phyloP scores from a whole-genome alignment of 2,113 vertebrate species.

The Gila orcuttii region DNA sequence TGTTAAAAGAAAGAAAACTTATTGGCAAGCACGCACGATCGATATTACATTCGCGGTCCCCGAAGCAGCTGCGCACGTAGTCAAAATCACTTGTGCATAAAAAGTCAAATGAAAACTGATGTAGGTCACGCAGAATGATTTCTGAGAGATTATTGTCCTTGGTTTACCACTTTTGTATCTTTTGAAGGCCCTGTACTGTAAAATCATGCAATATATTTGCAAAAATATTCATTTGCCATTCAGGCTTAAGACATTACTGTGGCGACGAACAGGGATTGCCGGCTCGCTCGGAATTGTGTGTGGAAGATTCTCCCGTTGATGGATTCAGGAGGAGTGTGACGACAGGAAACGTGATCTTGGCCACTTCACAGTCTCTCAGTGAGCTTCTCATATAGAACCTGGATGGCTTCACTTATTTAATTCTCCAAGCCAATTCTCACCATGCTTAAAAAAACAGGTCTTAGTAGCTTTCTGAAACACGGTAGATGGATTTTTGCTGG shows the following conservation, averaged over 20 bases:
- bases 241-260: conserved; percentile 69
- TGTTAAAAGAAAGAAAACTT: conserved; percentile 51
- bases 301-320: conserved; percentile 59
- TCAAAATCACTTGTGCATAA: conserved; percentile 62
- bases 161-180: conserved; percentile 59
- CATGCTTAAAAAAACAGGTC: neutral
- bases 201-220: conserved; percentile 78
- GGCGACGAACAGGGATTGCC: conserved; percentile 68
- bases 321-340: conserved; percentile 43
- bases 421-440: neutral
- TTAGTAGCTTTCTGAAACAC: neutral
- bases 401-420: neutral
- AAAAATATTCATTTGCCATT: conserved; percentile 75
- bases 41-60: conserved; percentile 49
- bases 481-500: neutral
- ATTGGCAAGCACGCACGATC: conserved; percentile 37
- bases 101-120: conserved; percentile 65
- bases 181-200: conserved; percentile 69
- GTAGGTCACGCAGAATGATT: conserved; percentile 54
- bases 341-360: conserved; percentile 61
- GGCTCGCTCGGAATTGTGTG: conserved; percentile 65
- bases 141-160: conserved; percentile 62
- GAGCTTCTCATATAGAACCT: neutral
- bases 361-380: conserved; percentile 53
- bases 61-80: conserved; percentile 40